Evolutionary conservation across 2,888 invertebrate species (phyloP).

Genomic region (Steinernema carpocapsae): DNA sequence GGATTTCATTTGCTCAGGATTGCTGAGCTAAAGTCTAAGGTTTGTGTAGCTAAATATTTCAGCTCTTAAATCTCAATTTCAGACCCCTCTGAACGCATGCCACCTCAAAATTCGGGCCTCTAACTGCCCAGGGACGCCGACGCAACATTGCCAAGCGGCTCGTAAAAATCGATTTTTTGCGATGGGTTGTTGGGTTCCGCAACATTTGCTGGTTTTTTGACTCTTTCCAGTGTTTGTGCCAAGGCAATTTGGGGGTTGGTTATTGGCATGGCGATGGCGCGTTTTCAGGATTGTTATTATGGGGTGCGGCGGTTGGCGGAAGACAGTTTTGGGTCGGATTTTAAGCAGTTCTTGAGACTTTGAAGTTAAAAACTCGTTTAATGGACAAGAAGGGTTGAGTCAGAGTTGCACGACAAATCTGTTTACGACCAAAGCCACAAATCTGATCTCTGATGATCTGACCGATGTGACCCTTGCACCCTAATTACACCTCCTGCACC

Average conservation of each 20-base stretch:
- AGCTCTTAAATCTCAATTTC: too few species aligned
- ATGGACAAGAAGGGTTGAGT: too few species aligned
- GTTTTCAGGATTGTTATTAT: not conserved
- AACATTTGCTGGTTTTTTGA: constrained; percentile 16
- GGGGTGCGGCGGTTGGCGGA: too few species aligned
- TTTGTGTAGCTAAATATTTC: not conserved
- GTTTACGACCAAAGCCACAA: too few species aligned
- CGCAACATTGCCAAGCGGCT: constrained; percentile 6
- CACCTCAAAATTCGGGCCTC: not conserved
- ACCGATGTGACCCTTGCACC: too few species aligned
- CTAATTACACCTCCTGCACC: too few species aligned
- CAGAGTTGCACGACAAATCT: too few species aligned
- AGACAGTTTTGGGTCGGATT: too few species aligned
- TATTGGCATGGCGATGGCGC: not conserved
- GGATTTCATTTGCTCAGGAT: not conserved
- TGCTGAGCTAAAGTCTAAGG: not conserved
- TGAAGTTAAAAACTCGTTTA: too few species aligned
- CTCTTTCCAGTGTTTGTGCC: not conserved
- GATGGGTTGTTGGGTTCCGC: constrained; percentile 5
- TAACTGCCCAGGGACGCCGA: not conserved
- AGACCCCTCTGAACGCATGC: not conserved
- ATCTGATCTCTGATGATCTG: too few species aligned
- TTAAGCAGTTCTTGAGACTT: too few species aligned
- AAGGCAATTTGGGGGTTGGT: not conserved
- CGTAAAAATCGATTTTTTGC: constrained; percentile 20